Conservation (phyloP, 2,888 invertebrate genomes). For the Cerceris rybyensis region DNA sequence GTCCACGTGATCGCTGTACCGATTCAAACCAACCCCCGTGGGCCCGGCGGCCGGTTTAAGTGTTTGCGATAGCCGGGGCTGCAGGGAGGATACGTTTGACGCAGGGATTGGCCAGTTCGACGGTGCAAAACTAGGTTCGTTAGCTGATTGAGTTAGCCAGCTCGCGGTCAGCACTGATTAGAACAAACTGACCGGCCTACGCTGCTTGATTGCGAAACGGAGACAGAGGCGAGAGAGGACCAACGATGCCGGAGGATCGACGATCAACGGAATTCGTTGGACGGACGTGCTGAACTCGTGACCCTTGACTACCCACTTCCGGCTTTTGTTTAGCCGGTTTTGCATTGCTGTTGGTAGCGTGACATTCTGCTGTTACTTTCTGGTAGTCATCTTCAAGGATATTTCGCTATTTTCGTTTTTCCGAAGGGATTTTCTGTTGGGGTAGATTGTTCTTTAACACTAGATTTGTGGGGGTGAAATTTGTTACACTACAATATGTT, state of each 20-base stretch:
- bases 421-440: background rate
- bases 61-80: constrained; percentile 71
- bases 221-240: constrained; percentile 29
- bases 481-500: no score
- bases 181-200: constrained; percentile 81
- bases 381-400: no score
- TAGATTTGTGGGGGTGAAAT: no score
- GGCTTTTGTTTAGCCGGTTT: constrained; percentile 61
- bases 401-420: background rate
- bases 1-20: constrained; percentile 63
- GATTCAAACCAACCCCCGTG: constrained; percentile 47
- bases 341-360: no score
- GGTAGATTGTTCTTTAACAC: no score
- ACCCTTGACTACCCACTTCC: constrained; percentile 51
- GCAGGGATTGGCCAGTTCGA: constrained; percentile 73
- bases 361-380: no score
- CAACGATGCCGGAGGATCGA: constrained; percentile 27
- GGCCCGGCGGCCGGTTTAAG: constrained; percentile 55
- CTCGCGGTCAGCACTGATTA: constrained; percentile 80
- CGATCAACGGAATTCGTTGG: constrained; percentile 42
- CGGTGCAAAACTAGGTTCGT: constrained; percentile 75
- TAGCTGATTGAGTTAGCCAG: constrained; percentile 80
- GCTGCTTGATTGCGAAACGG: constrained; percentile 78
- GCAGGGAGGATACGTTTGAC: constrained; percentile 55
- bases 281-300: constrained; percentile 40